Evolutionary conservation across 2,888 invertebrate genomes (phyloP), one percentile per base, ranked within the genome.

Genomic region (Synanthedon tipuliformis): DNA sequence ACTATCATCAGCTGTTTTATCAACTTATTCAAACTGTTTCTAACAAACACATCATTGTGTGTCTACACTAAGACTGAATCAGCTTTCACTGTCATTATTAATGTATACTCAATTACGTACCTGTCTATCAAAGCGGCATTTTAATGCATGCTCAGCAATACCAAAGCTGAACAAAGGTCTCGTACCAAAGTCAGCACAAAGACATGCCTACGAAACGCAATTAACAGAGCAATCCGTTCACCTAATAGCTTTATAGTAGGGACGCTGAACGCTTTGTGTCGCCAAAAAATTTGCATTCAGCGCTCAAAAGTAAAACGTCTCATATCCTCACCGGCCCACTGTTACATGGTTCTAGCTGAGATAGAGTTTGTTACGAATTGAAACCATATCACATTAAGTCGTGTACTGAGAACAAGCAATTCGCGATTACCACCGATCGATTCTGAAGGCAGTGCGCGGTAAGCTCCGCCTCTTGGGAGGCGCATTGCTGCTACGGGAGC

Each of bases 401-500:
- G 53, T 48, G 53, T n/a, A 50, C 56, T 60, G 63, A 57, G 66
- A 74, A 79, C 61, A 63, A 67, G 64, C 78, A 71, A 78, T 80
- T 81, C 64, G 81, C 78, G 71, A 75, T 72, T 69, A 71, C 75
- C 68, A 60, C 63, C 71, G 76, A 85, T 85, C 83, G 84, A 86
- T 85, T 76, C 65, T 59, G 83, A 81, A 86, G 87, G 87, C 85
- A 76, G 84, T 66, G 64, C 81, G 69, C 69, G 63, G 73, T 66
- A 82, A 65, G 84, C 86, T 64, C 83, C 87, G 85, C 88, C 88
- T 74, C 60, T 60, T 81, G 80, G 87, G 87, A 79, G 88, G 86
- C 57, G 79, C 79, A 60, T 64, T 63, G 81, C 84, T 81, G 80
- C 83, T 75, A 73, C 82, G 81, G 85, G 79, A 87, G 87, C 85